Conservation (phyloP, 2,888 invertebrate genomes). For the Agonopterix arenella region DNA sequence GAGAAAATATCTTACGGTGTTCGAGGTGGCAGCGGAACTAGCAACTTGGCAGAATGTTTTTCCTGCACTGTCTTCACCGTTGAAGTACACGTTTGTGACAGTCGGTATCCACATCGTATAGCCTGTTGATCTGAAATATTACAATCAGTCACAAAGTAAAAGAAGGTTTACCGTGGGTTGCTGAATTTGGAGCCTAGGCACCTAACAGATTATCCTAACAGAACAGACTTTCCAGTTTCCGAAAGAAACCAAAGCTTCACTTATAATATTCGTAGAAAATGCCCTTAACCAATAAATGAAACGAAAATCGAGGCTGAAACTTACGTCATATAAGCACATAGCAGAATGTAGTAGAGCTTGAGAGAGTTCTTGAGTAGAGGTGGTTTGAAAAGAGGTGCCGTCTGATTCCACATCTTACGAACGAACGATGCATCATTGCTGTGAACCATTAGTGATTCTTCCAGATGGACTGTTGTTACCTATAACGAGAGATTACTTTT, state of each 20-base stretch:
- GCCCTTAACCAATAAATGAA: too few species aligned
- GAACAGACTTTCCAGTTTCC: too few species aligned
- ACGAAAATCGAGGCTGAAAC: slow-evolving; percentile 13
- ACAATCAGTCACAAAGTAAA: too few species aligned
- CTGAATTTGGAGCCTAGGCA: too few species aligned
- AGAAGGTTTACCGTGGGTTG: too few species aligned
- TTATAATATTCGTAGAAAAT: background rate
- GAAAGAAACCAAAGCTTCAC: too few species aligned
- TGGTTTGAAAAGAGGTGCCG: slow-evolving; percentile 53
- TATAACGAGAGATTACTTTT: background rate
- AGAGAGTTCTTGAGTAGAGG: slow-evolving; percentile 50
- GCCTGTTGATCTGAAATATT: slow-evolving; percentile 44
- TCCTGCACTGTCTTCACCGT: slow-evolving; percentile 33
- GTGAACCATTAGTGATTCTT: slow-evolving; percentile 22
- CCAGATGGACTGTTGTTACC: slow-evolving; percentile 30
- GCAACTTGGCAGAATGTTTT: slow-evolving; percentile 55
- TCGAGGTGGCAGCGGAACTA: slow-evolving; percentile 30
- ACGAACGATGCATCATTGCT: slow-evolving; percentile 23
- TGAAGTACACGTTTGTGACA: slow-evolving; percentile 54
- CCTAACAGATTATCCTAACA: too few species aligned
- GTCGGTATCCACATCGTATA: slow-evolving; percentile 63
- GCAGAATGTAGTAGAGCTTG: slow-evolving; percentile 48
- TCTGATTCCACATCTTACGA: slow-evolving; percentile 54
- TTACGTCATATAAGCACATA: slow-evolving; percentile 63
- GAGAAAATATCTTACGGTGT: slow-evolving; percentile 23